These are phyloP conservation scores for Alouatta palliata DNA, from an alignment of 2,113 vertebrate genomes.

Conservation along the genomic window DNA sequence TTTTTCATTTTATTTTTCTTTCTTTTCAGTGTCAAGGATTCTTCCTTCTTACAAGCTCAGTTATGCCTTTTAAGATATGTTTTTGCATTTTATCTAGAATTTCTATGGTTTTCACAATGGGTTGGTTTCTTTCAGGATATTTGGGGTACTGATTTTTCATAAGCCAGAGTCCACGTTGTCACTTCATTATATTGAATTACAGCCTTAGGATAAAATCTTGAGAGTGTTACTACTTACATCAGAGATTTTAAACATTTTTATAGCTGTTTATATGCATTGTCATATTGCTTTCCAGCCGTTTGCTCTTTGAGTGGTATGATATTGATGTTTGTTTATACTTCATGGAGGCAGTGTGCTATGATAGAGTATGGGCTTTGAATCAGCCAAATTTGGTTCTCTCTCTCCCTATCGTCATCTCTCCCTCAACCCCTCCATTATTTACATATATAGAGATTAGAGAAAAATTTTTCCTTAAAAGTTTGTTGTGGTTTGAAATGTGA, in stretches of 20 bases:
- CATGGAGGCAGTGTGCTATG: background rate
- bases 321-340: background rate
- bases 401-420: background rate
- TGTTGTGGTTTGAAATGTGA: slow-evolving; percentile 14
- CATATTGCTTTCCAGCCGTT: background rate
- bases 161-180: background rate
- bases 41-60: background rate
- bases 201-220: slow-evolving; percentile 35
- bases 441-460: background rate
- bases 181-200: slow-evolving; percentile 37
- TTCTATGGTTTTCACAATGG: slow-evolving; percentile 17
- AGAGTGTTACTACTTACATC: slow-evolving; percentile 19
- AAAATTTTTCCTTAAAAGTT: slow-evolving; percentile 23
- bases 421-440: background rate
- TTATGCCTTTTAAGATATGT: background rate
- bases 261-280: background rate
- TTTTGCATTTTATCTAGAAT: background rate
- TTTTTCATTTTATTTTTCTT: no score
- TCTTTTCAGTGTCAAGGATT: no score
- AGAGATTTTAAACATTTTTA: slow-evolving; percentile 21
- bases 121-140: background rate
- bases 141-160: slow-evolving; percentile 11
- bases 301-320: background rate
- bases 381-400: background rate
- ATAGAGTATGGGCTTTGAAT: background rate